phyloP scores from a whole-genome alignment of 2,888 invertebrate genomes.

The Yponomeuta plumbellus region DNA sequence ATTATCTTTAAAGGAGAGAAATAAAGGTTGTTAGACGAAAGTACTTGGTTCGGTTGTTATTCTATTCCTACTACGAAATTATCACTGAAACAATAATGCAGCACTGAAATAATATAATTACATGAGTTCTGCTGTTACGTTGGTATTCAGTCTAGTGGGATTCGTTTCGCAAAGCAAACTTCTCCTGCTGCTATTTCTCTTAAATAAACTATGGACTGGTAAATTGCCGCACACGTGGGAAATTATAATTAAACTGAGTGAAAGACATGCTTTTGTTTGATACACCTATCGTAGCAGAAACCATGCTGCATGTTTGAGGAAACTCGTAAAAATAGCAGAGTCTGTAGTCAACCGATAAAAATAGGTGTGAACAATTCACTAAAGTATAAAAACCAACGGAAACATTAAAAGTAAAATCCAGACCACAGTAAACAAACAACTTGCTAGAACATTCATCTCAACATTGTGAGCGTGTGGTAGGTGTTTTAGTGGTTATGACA shows the following conservation, averaged over 20 bases:
- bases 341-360: not conserved
- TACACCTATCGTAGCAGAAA: not conserved
- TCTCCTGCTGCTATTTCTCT: no score
- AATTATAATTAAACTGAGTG: no score
- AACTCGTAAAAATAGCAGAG: not conserved
- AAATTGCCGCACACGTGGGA: no score
- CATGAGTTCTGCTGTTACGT: no score
- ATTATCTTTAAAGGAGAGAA: not conserved
- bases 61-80: not conserved
- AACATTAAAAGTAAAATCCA: not conserved
- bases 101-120: no score
- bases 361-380: not conserved
- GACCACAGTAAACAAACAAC: not conserved
- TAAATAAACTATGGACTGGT: no score
- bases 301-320: not conserved
- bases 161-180: no score
- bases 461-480: not conserved
- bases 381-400: not conserved
- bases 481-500: not conserved
- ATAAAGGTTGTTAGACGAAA: not conserved
- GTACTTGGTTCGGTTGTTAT: not conserved
- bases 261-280: no score
- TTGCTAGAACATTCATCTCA: not conserved
- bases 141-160: no score
- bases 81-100: no score